phyloP scores from a whole-genome alignment of 2,888 invertebrate genomes.

The Oligia strigilis region DNA sequence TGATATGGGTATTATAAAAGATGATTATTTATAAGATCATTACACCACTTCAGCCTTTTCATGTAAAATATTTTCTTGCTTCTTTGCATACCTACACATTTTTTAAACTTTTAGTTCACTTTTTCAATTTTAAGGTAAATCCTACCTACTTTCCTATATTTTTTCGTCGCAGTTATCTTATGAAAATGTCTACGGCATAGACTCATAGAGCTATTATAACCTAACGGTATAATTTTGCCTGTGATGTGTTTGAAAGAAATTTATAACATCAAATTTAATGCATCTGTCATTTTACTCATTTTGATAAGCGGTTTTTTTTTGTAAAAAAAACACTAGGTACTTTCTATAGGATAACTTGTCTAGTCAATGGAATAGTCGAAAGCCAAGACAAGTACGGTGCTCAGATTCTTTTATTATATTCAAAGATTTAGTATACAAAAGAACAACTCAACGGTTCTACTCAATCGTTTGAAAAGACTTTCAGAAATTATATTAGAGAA shows the following conservation, averaged over 20 bases:
- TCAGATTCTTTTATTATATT: neutral
- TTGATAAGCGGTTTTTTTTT: neutral
- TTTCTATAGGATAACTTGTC: neutral
- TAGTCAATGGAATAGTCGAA: neutral
- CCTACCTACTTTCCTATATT: neutral
- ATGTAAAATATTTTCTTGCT: too few relatives aligned
- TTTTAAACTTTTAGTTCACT: neutral
- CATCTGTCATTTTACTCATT: neutral
- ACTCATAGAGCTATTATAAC: neutral
- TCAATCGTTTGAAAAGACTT: neutral
- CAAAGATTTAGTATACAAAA: neutral
- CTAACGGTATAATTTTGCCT: neutral
- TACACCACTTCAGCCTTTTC: too few relatives aligned
- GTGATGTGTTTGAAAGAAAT: neutral
- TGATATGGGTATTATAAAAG: too few relatives aligned
- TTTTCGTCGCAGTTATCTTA: neutral
- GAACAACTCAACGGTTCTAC: neutral
- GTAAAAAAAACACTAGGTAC: too few relatives aligned
- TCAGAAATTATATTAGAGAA: neutral
- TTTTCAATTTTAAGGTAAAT: neutral
- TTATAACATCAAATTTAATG: neutral
- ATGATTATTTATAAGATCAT: too few relatives aligned
- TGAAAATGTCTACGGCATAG: neutral
- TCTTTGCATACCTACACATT: too few relatives aligned
- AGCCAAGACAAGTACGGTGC: neutral